phyloP scores from a whole-genome alignment of 2,113 vertebrate species.

The Rhinolophus sinicus region DNA sequence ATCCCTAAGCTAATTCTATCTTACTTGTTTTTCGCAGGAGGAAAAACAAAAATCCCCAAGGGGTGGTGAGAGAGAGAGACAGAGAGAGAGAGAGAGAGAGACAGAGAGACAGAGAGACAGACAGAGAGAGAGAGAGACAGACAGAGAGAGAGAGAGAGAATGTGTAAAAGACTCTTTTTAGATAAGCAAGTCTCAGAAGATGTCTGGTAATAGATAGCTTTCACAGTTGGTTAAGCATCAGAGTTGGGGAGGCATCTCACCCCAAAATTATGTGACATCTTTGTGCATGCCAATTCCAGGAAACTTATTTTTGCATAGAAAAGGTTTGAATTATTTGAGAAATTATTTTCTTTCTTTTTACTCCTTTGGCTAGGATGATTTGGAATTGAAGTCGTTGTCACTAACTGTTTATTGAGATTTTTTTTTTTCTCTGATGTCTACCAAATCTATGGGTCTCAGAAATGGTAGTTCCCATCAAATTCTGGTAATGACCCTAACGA shows the following conservation, averaged over 20 bases:
- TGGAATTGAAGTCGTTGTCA: background rate
- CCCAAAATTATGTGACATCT: background rate
- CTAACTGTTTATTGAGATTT: background rate
- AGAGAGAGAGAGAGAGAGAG: too few species aligned
- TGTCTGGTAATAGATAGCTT: conserved; percentile 33
- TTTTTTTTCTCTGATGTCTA: background rate
- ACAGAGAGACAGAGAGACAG: too few species aligned
- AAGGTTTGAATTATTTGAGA: conserved; percentile 37
- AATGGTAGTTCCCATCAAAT: background rate
- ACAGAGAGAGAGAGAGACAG: too few species aligned
- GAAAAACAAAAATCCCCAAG: background rate
- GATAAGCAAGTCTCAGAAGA: conserved; percentile 20
- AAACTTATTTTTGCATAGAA: background rate
- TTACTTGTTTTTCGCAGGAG: conserved; percentile 1
- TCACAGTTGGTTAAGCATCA: background rate
- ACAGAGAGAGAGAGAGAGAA: too few species aligned
- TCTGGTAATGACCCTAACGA: background rate
- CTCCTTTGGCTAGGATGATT: background rate
- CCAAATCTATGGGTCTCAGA: background rate
- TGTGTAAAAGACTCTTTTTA: background rate
- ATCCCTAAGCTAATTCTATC: background rate
- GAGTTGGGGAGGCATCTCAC: background rate
- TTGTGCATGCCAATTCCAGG: background rate
- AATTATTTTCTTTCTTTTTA: background rate
- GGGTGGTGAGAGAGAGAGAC: background rate